Conservation (phyloP, 2,888 invertebrate species). For the Clanis bilineata region DNA sequence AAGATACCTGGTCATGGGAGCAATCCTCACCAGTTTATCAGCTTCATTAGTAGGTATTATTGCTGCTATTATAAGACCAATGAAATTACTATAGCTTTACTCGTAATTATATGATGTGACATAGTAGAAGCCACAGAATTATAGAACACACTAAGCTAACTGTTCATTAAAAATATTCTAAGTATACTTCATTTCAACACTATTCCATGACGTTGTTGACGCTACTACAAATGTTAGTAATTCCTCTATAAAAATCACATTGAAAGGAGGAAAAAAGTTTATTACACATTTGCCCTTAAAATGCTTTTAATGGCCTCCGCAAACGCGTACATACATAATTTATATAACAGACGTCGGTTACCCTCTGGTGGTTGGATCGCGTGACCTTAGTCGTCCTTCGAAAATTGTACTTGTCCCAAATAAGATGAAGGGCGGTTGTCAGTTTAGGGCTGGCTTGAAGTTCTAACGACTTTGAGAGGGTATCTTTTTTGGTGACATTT, state of each 20-base stretch:
- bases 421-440: neutral
- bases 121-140: no score
- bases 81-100: no score
- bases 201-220: neutral
- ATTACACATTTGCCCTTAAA: neutral
- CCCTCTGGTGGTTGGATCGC: conserved; percentile 1
- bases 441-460: neutral
- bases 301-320: conserved; percentile 1
- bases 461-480: neutral
- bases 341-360: conserved; percentile 1
- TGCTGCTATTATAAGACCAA: no score
- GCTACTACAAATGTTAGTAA: no score
- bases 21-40: no score
- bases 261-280: neutral
- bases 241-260: neutral
- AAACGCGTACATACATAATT: neutral
- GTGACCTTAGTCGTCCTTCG: conserved; percentile 11
- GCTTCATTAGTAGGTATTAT: no score
- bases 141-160: no score
- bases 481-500: neutral
- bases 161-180: no score
- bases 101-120: no score
- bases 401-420: conserved; percentile 1
- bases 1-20: no score
- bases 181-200: neutral